Evolutionary conservation across 2,113 vertebrate species (phyloP), one percentile per base, ranked within the genome.

Genomic region (Bubo blakistoni): DNA sequence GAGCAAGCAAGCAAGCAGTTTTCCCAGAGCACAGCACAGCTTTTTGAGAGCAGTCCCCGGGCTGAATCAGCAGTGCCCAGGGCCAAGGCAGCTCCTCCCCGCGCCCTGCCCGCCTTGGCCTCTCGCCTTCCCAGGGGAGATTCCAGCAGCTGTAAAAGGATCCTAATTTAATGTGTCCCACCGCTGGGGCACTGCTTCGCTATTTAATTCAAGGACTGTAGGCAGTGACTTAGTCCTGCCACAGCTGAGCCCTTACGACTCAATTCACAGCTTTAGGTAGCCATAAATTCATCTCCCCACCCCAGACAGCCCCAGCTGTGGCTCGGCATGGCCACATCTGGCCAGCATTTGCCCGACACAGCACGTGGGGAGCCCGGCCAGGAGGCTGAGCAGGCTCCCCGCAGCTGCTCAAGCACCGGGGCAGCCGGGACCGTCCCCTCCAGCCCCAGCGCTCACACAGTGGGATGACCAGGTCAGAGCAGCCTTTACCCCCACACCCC

Each of bases 101-200:
- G 3, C 15, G 10, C 9, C 36, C 29, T 1, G 14, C 72, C 16
- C 1, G 25, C 38, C 61, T 26, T 1, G 11, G 21, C 44, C 44
- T 29, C 54, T 17, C 54, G 1, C 36, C 38, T 22, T 36, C 81
- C 66, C 81, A 54, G 12, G 29, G 54, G 11, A 22, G 34, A 8
- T 22, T 42, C 8, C 3, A 15, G n/a, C 47, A 74, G 32, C 78
- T 34, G 2, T 4, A 16, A 8, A 38, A 19, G 25, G 42, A 24
- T 11, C 34, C 34, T 18, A 24, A 16, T 11, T 27, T 8, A 15
- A 7, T 0, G 0, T 0, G 7, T 10, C 12, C 16, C 38, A 34
- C n/a, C 55, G 20, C 24, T 5, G 10, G 44, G 44, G 44, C 9
- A 6, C 0, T 14, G 13, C 42, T 47, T 12, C 0, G 0, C 32